Percentiles rank a stretch among this genome's conserved stretches.
These are phyloP conservation scores for Agapostemon virescens DNA, from an alignment of 2,888 invertebrate species.

Conservation along the genomic window DNA sequence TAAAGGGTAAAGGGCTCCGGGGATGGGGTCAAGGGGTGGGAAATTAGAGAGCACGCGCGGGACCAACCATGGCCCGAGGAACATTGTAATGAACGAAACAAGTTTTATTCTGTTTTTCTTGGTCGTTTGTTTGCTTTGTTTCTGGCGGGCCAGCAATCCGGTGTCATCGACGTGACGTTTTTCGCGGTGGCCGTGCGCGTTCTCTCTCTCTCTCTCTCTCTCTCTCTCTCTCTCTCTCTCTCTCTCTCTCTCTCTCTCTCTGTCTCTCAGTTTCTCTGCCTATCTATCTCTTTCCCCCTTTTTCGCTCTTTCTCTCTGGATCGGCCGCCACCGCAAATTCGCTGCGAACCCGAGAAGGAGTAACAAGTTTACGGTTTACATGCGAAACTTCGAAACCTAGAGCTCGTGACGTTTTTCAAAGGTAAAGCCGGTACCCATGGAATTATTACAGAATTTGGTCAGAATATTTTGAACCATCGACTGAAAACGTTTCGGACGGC, in stretches of 20 bases:
- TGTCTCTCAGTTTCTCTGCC: too few species aligned
- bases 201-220: not conserved
- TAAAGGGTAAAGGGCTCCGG: conserved; percentile 22
- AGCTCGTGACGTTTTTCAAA: not conserved
- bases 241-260: not conserved
- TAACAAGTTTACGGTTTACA: not conserved
- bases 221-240: not conserved
- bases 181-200: not conserved
- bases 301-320: not conserved
- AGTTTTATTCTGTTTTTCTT: conserved; percentile 45
- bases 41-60: conserved; percentile 48
- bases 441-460: not conserved
- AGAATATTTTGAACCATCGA: not conserved
- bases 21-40: conserved; percentile 29
- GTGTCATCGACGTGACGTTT: conserved; percentile 43
- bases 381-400: not conserved
- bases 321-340: conserved; percentile 4
- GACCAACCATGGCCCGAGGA: conserved; percentile 20
- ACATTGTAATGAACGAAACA: conserved; percentile 52
- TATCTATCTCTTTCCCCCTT: too few species aligned
- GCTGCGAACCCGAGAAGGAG: not conserved
- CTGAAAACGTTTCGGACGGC: too few species aligned
- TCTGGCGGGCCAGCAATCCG: conserved; percentile 17
- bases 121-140: conserved; percentile 38
- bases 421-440: not conserved